These are phyloP conservation scores for Drosophila mimetica DNA, from an alignment of 2,888 invertebrate genomes.

Conservation along the genomic window DNA sequence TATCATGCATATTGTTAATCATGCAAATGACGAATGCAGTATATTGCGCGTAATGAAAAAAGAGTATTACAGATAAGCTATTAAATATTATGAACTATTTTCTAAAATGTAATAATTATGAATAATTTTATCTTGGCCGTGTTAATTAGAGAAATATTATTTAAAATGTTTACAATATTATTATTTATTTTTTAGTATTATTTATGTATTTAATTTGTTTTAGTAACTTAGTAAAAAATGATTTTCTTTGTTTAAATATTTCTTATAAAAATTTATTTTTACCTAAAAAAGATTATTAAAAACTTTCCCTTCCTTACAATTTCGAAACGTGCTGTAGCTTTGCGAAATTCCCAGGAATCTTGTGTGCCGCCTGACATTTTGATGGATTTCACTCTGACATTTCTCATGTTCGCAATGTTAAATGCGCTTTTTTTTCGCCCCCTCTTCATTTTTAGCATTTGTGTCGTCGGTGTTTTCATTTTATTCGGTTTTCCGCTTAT, in stretches of 20 bases:
- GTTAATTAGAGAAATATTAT: too few species aligned
- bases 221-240: too few species aligned
- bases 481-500: conserved; percentile 61
- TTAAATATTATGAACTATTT: too few species aligned
- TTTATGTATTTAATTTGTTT: too few species aligned
- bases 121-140: too few species aligned
- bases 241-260: background rate
- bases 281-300: background rate
- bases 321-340: conserved; percentile 17
- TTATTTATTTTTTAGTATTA: too few species aligned
- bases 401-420: conserved; percentile 31
- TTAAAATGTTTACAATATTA: too few species aligned
- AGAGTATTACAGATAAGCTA: too few species aligned
- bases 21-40: too few species aligned
- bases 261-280: background rate
- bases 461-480: conserved; percentile 55
- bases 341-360: conserved; percentile 49
- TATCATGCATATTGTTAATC: too few species aligned
- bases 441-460: conserved; percentile 43
- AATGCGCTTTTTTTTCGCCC: conserved; percentile 15
- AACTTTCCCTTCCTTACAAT: conserved; percentile 8
- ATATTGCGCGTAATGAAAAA: too few species aligned
- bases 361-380: conserved; percentile 44
- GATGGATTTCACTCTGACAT: conserved; percentile 44
- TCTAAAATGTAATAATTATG: too few species aligned